Conservation (phyloP, 2,888 invertebrate genomes). For the Phasia obesa region DNA sequence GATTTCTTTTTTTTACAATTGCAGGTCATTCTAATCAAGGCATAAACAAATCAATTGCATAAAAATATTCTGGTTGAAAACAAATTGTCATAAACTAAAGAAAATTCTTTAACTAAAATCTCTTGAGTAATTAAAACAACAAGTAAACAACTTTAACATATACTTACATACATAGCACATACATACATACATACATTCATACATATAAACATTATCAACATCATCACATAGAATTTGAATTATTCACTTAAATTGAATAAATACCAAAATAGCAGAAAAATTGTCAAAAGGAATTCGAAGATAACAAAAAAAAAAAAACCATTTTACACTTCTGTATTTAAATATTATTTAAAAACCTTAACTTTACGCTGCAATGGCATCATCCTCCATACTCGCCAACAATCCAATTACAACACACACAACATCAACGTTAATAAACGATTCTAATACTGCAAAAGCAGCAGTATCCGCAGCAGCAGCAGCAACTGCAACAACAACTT, state of each 20-base stretch:
- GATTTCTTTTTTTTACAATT: constrained; percentile 47
- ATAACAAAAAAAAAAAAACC: constrained; percentile 17
- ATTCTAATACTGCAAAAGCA: constrained; percentile 65
- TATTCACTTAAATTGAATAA: constrained; percentile 40
- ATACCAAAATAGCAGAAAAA: constrained; percentile 1
- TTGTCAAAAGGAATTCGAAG: not conserved
- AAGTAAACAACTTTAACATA: constrained; percentile 34
- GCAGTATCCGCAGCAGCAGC: constrained; percentile 58
- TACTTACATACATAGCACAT: constrained; percentile 1
- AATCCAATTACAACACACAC: constrained; percentile 79
- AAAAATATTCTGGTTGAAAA: constrained; percentile 21
- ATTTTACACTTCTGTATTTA: constrained; percentile 45
- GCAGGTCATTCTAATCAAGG: constrained; percentile 69
- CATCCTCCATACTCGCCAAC: constrained; percentile 80
- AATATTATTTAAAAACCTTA: constrained; percentile 47
- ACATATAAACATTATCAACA: no score
- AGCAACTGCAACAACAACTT: constrained; percentile 72
- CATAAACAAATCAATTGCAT: constrained; percentile 31
- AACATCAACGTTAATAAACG: constrained; percentile 66
- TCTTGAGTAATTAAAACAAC: not conserved
- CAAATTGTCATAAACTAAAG: not conserved
- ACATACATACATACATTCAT: no score
- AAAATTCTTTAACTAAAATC: no score
- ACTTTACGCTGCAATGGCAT: constrained; percentile 78
- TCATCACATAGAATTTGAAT: no score